Evolutionary conservation across 2,797 vertebrate genomes (phyloP), one percentile per base, ranked within the genome.

Genomic region (Enteromius unitaeniatus): DNA sequence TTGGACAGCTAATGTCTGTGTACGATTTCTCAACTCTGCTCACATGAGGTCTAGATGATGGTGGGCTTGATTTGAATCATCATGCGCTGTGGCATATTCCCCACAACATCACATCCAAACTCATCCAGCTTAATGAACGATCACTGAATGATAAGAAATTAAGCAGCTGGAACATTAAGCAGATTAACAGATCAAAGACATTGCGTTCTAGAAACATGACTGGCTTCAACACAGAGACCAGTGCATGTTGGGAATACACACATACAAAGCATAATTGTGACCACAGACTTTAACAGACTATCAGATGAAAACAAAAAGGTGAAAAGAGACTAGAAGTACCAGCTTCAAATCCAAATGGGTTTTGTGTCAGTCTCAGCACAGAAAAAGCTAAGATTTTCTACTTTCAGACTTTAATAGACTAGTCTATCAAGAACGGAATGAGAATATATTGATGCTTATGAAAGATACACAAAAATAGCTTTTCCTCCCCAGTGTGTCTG

Each of bases 171-270:
- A 84, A 84, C 85, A 86, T 84, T 80, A 84, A 85, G 81, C 81
- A 85, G 81, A 87, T 88, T 84, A 87, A 81, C 75, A 40, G 80
- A 81, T 84, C 78, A 84, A 86, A 81, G 78, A 75, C 40, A 62
- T 31, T 4, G 7, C 53, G 2, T 17, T 34, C 51, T 77, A 81
- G 64, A 80, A 83, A 76, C 75, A 74, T 75, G 58, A 28, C 17
- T 64, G 19, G 13, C 34, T 58, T 74, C 49, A 69, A 76, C 42
- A 69, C 37, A 42, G 31, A 86, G 68, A 49, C 37, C 55, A 45
- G 5, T 55, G 53, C 31, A 26, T 26, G 68, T 62, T 76, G 58
- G 70, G 31, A 82, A 75, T 64, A 28, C 55, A 64, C 17, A 64
- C 67, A 28, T 23, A 65, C 15, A 14, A 9, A 28, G 7, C 26